Evolutionary conservation across 2,888 invertebrate genomes (phyloP), one percentile per base, ranked within the genome.

Genomic region (Teinopalpus imperialis): DNA sequence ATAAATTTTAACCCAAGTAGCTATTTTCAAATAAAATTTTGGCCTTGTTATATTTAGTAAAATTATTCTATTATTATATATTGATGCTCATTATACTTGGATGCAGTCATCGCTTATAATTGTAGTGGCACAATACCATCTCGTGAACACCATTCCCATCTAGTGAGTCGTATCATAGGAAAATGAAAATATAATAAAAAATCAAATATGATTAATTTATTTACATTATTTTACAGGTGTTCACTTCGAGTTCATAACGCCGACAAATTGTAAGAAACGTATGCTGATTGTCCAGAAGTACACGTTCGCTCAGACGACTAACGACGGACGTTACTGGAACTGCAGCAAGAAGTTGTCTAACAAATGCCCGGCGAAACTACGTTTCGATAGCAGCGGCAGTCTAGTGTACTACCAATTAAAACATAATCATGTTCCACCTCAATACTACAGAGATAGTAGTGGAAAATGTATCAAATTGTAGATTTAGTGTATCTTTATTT

Each of bases 241-340:
- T 0, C 14, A 42, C 2, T 63, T 55, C 27, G 56, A 69, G 27
- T 63, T 57, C 36, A 66, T 70, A 21, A 47, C 52, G 2, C 53
- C 63, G 1, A 36, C 52, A 0, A 61, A 58, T 18, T 52, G 51
- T 21, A 72, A 64, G 44, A 66, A 61, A 12, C 63, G 59, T 0
- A 29, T 63, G 8, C 35, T 71, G 4, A 52, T 63, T 41, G 35
- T 69, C 1, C 49, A 62, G 5, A 48, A 56, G 0, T 56, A 74
- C 30, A 74, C 68, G 0, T 81, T 78, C 52, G 54, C 68, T 2
- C 66, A 64, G 48, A 72, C 77, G 0, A 77, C 73, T 0, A 68
- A 57, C 31, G 69, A 75, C 32, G 49, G 35, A 0, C 56, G 78
- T 2, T 81, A 82, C 32, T 75, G 79, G 73, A 68, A 76, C 42